Base-by-base conservation (phyloP, 2,797 vertebrate genomes). In the Centroberyx gerrardi region DNA sequence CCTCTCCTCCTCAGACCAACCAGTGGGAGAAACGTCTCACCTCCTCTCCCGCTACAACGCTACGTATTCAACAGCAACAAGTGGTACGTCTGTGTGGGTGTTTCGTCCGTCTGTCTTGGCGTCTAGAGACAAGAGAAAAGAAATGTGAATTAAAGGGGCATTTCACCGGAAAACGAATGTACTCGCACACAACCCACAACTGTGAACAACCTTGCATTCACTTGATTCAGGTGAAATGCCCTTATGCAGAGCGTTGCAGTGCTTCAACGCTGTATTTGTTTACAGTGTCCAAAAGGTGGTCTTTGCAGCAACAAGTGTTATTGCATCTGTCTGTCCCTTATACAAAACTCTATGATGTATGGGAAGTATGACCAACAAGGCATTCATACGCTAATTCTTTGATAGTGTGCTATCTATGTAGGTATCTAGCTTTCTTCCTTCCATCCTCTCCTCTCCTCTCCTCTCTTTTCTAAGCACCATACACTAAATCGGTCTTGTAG, bases 1-100 rank as follows among this genome's bases (percentile, higher is more conserved):
- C 93, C 81, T 93, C 93, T 18, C 97, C 98, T 87, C 97, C 98
- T 89, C 97, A 96, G 92, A 96, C 96, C 88, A 98, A 95, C 95
- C 97, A 97, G 93, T 99, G 98, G 98, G 97, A 99, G 94, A 98
- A 98, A 92, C 98, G 97, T 77, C 96, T 98, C 96, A 97, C 97
- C 92, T 96, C 97, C 94, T 97, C 98, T 83, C 97, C 97, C 88
- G 96, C 96, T 85, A 94, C 96, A 92, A 92, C 96, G 92, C 94
- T 96, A 93, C 96, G 96, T 77, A 90, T 96, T 74, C 97, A 97
- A 89, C 97, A 96, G 93, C 95, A 96, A 89, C 96, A 96, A 93
- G 97, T 96, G 98, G 98, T 99, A 99, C 90, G 98, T 99, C 82
- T 81, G 76, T 78, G 52, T 81, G 82, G 78, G 70, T 85, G 75